phyloP scores from a whole-genome alignment of 1,140 invertebrate genomes.

The Drosophila nannoptera region DNA sequence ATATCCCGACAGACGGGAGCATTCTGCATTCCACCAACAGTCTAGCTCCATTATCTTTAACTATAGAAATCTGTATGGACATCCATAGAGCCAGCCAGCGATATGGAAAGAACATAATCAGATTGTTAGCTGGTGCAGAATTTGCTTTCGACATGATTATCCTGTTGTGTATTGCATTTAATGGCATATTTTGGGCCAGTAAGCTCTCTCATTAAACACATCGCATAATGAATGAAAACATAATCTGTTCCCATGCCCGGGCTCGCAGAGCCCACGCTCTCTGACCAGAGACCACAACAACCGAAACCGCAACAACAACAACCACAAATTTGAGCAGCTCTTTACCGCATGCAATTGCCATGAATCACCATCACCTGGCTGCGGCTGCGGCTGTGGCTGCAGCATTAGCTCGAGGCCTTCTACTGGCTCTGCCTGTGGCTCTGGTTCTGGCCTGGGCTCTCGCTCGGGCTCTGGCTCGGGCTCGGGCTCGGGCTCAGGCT shows the following conservation, averaged over 20 bases:
- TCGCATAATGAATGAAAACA: constrained; percentile 11
- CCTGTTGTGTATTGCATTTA: background rate
- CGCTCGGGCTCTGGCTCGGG: constrained; percentile 31
- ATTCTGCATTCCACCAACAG: too few species aligned
- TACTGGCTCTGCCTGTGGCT: constrained; percentile 13
- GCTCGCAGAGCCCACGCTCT: background rate
- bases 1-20: too few species aligned
- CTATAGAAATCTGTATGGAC: too few species aligned
- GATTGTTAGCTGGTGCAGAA: background rate
- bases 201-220: constrained; percentile 11
- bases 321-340: constrained; percentile 60
- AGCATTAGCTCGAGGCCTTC: constrained; percentile 16
- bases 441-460: constrained; percentile 39
- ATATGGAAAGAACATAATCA: too few species aligned
- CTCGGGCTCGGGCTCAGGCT: constrained; percentile 15
- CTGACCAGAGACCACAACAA: constrained; percentile 37
- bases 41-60: too few species aligned
- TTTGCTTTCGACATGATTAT: background rate
- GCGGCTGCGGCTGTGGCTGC: constrained; percentile 33
- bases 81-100: too few species aligned
- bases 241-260: constrained; percentile 8
- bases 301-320: constrained; percentile 29
- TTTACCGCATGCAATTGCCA: constrained; percentile 73
- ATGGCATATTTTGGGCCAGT: constrained; percentile 3
- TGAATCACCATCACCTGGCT: constrained; percentile 74